Evolutionary conservation across 2,113 vertebrate species (phyloP).

Genomic region (Gallinago jamesoni): DNA sequence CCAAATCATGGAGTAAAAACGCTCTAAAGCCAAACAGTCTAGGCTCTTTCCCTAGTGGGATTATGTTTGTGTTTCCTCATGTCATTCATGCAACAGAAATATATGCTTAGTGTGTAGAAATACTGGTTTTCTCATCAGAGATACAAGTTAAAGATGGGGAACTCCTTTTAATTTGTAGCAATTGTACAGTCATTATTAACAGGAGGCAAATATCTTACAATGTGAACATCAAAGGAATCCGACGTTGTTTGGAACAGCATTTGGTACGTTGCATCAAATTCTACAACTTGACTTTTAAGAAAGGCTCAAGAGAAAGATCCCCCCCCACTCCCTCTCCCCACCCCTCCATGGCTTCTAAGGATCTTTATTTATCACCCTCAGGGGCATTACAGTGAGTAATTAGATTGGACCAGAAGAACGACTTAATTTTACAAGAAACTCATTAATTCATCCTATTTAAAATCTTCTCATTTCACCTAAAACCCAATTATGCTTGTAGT

Average conservation of each 20-base stretch:
- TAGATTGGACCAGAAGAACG: constrained; percentile 64
- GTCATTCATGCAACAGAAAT: neutral
- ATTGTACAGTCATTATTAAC: neutral
- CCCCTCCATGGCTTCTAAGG: neutral
- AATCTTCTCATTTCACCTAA: constrained; percentile 57
- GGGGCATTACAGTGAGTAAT: constrained; percentile 44
- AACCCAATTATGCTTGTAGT: constrained; percentile 63
- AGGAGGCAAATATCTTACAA: neutral
- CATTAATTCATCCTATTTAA: constrained; percentile 73
- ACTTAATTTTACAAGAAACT: constrained; percentile 76
- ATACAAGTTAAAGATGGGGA: neutral
- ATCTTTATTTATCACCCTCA: constrained; percentile 44
- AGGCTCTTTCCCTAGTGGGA: neutral
- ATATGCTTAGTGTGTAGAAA: neutral
- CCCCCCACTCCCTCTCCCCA: no score
- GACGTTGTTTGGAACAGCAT: constrained; percentile 1
- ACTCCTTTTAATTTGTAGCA: neutral
- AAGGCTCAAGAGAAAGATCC: neutral
- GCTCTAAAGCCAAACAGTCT: neutral
- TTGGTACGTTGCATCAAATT: constrained; percentile 23
- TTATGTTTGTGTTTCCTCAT: neutral
- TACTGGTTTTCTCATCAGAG: neutral
- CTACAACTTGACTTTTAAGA: constrained; percentile 23
- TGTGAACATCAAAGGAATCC: neutral
- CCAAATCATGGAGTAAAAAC: neutral